Conservation (phyloP, 1,140 invertebrate genomes). For the Zaprionus kolodkinae region DNA sequence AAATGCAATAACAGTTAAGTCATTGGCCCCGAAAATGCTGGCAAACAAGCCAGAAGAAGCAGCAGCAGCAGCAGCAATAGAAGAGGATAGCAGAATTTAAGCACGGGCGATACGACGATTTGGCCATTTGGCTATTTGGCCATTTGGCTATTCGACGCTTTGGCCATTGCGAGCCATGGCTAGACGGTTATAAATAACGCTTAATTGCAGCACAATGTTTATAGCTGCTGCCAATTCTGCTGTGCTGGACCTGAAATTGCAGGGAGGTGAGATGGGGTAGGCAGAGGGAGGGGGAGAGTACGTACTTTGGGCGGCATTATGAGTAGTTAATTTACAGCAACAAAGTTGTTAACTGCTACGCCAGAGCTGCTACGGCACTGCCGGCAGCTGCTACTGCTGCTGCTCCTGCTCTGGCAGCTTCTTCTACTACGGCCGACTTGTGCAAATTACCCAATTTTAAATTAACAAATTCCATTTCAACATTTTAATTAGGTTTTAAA, state of each 20-base stretch:
- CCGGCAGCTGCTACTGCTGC: no score
- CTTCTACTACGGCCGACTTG: constrained; percentile 45
- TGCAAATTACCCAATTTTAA: constrained; percentile 79
- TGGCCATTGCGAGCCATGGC: constrained; percentile 18
- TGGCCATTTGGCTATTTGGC: constrained; percentile 14
- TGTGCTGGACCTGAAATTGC: no score
- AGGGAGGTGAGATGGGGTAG: neutral
- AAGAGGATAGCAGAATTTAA: constrained; percentile 21
- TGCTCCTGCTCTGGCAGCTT: constrained; percentile 32
- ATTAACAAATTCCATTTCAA: constrained; percentile 83
- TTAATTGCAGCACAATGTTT: constrained; percentile 78
- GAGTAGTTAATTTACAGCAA: constrained; percentile 80
- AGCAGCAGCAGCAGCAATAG: constrained; percentile 3
- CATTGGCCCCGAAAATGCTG: constrained; percentile 62
- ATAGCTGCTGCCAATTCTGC: constrained; percentile 57
- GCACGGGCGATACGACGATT: constrained; percentile 17
- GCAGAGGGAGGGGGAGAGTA: neutral
- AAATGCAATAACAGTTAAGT: constrained; percentile 80
- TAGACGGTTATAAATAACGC: constrained; percentile 76
- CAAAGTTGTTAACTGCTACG: constrained; percentile 75
- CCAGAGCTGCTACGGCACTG: no score
- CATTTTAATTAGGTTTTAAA: constrained; percentile 83
- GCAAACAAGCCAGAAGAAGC: constrained; percentile 37
- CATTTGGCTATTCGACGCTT: constrained; percentile 27
- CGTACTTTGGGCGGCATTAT: constrained; percentile 62